These are phyloP conservation scores for Notoglanidium macrostoma DNA, from an alignment of 2,797 vertebrate genomes.

Conservation along the genomic window DNA sequence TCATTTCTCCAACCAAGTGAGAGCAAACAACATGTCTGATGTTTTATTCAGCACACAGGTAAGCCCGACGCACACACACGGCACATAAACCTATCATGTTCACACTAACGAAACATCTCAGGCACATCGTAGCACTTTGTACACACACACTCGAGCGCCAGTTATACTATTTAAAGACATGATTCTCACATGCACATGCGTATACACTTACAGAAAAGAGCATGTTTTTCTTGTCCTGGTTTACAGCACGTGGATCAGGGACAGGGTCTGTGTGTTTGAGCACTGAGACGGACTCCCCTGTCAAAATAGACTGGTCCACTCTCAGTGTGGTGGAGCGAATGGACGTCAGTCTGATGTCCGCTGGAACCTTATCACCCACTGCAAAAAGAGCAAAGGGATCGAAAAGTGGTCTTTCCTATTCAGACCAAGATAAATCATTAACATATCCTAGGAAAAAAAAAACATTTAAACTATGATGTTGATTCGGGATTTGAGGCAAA, in stretches of 20 bases:
- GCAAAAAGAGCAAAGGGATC: slow-evolving; percentile 10
- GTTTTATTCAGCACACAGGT: slow-evolving; percentile 57
- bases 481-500: neutral
- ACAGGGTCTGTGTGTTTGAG: slow-evolving; percentile 82
- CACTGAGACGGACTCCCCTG: slow-evolving; percentile 78
- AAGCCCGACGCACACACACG: slow-evolving; percentile 11
- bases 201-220: slow-evolving; percentile 77
- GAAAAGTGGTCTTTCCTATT: neutral
- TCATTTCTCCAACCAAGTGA: slow-evolving; percentile 51
- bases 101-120: slow-evolving; percentile 22
- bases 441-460: neutral
- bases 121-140: neutral
- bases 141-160: slow-evolving; percentile 13
- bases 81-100: slow-evolving; percentile 12
- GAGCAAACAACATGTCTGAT: slow-evolving; percentile 55
- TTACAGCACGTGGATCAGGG: slow-evolving; percentile 79
- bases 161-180: neutral
- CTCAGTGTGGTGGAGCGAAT: slow-evolving; percentile 80
- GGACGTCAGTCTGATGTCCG: slow-evolving; percentile 78
- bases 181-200: neutral
- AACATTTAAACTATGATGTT: neutral
- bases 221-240: slow-evolving; percentile 85
- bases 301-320: slow-evolving; percentile 83
- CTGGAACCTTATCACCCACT: slow-evolving; percentile 82
- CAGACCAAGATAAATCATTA: neutral